Conservation (phyloP, 2,113 vertebrate genomes). For the Arizona elegans region DNA sequence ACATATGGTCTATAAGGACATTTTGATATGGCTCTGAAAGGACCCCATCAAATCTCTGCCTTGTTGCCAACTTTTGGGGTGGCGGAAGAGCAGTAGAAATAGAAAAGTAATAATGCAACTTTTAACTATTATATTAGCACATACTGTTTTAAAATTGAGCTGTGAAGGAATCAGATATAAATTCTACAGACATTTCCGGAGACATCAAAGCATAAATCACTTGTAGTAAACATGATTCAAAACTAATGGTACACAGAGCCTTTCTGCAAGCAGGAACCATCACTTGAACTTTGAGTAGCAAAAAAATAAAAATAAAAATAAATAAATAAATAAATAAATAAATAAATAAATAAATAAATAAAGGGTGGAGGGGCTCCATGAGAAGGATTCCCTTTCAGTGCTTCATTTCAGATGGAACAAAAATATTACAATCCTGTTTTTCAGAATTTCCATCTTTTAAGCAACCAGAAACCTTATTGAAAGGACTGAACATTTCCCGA, state of each 20-base stretch:
- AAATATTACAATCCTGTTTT: background rate
- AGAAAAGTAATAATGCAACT: background rate
- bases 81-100: background rate
- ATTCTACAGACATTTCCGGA: background rate
- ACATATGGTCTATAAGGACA: background rate
- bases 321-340: too few relatives aligned
- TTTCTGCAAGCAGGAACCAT: background rate
- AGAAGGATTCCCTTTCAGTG: background rate
- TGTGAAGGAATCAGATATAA: background rate
- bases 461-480: background rate
- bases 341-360: too few relatives aligned
- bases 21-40: background rate
- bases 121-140: background rate
- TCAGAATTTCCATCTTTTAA: background rate
- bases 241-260: background rate
- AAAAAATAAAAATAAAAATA: background rate
- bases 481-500: background rate
- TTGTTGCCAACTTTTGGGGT: background rate
- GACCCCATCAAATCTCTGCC: background rate
- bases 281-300: background rate
- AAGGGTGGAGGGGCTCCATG: too few relatives aligned
- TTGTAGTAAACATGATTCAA: background rate
- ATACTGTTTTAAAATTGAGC: background rate
- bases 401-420: background rate
- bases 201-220: background rate